Evolutionary conservation across 1,140 invertebrate species (phyloP).

Genomic region (Nymphalis io): DNA sequence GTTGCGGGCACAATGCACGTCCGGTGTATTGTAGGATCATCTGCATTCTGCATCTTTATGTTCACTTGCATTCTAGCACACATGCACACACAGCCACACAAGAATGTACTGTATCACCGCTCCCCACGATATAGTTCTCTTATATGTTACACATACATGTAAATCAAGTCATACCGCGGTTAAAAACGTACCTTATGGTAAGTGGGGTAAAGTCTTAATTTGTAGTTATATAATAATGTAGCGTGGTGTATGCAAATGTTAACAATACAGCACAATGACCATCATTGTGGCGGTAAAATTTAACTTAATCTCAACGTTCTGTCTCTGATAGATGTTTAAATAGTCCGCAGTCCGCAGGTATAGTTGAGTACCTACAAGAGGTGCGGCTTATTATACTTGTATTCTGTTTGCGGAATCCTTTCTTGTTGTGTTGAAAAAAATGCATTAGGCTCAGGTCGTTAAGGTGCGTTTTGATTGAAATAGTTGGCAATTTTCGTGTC

Average conservation of each 20-base stretch:
- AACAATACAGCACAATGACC: slow-evolving; percentile 23
- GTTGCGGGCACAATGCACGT: slow-evolving; percentile 58
- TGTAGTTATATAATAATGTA: neutral
- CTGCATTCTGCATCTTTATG: slow-evolving; percentile 52
- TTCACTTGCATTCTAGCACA: neutral
- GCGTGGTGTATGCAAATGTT: slow-evolving; percentile 18
- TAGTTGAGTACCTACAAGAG: neutral
- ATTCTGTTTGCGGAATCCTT: too few species aligned
- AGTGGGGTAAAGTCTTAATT: neutral
- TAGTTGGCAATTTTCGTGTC: too few species aligned
- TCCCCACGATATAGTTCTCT: neutral
- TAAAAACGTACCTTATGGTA: slow-evolving; percentile 9
- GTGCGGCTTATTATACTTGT: too few species aligned
- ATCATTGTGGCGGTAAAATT: slow-evolving; percentile 10
- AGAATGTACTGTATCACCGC: slow-evolving; percentile 1
- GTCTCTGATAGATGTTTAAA: slow-evolving; percentile 3
- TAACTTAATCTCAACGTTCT: slow-evolving; percentile 1
- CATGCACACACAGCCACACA: neutral
- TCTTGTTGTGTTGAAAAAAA: too few species aligned
- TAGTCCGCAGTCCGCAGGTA: neutral
- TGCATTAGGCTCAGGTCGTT: too few species aligned
- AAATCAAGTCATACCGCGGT: neutral
- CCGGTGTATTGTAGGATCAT: slow-evolving; percentile 57
- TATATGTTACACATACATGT: neutral
- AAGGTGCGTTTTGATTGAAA: too few species aligned